A percentile compares a stretch with the other conserved stretches of the same genome.
These are phyloP conservation scores for Plecotus auritus DNA, from an alignment of 2,113 vertebrate genomes.

Conservation along the genomic window DNA sequence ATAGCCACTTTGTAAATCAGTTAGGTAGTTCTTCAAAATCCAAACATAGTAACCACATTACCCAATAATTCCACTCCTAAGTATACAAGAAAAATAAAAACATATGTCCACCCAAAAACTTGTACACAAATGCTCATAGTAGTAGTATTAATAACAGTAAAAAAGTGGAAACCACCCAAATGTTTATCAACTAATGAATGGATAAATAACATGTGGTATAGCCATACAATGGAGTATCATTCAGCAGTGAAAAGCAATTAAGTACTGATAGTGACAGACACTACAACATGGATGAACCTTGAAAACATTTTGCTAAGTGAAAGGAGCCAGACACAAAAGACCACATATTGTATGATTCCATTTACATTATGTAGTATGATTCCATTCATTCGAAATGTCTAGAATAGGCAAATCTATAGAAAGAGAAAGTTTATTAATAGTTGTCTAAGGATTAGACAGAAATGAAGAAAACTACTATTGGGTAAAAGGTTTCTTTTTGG, in stretches of 20 bases:
- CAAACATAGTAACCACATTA: neutral
- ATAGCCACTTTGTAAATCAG: neutral
- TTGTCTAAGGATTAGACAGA: neutral
- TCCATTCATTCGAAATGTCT: neutral
- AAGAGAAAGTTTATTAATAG: neutral
- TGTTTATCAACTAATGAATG: neutral
- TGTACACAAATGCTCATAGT: neutral
- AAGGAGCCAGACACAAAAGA: neutral
- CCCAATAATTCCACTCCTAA: neutral
- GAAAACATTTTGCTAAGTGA: neutral
- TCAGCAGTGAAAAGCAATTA: neutral
- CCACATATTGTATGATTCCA: neutral
- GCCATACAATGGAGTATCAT: neutral
- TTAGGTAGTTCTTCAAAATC: neutral
- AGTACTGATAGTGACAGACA: neutral
- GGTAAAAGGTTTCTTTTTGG: neutral
- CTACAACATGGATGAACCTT: too few relatives aligned
- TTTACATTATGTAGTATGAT: neutral
- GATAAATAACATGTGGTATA: neutral
- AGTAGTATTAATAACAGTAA: neutral
- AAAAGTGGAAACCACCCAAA: neutral
- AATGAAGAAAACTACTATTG: neutral
- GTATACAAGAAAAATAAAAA: neutral
- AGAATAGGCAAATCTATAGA: neutral
- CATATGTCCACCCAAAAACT: neutral